A percentile compares a stretch with the other conserved stretches of the same genome.
Evolutionary conservation across 2,797 vertebrate species (phyloP).

Genomic region (Hybognathus amarus): DNA sequence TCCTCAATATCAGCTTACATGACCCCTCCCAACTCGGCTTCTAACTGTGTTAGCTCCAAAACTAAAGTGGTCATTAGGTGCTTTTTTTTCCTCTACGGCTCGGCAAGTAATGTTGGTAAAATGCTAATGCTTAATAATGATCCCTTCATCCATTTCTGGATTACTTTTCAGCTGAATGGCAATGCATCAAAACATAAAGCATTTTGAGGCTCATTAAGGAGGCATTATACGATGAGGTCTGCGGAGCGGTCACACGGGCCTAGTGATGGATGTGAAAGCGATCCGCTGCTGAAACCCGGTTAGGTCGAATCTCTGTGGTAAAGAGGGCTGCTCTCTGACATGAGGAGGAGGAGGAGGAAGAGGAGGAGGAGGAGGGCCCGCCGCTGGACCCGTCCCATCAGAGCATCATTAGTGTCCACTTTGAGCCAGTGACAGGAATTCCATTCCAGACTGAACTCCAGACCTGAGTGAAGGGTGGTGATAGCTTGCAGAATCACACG

Average conservation of each 20-base stretch:
- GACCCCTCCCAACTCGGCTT: conserved; percentile 76
- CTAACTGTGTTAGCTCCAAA: conserved; percentile 81
- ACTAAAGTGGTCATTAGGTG: conserved; percentile 85
- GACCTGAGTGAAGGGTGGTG: conserved; percentile 41
- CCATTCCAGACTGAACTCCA: conserved; percentile 51
- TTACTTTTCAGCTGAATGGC: conserved; percentile 83
- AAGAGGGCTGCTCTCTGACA: conserved; percentile 58
- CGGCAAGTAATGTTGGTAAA: conserved; percentile 62
- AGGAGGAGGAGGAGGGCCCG: conserved; percentile 42
- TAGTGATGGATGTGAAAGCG: conserved; percentile 85
- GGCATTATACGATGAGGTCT: conserved; percentile 78
- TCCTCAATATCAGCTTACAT: conserved; percentile 79
- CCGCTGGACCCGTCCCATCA: conserved; percentile 52
- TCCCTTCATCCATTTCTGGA: conserved; percentile 80
- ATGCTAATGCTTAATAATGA: conserved; percentile 72
- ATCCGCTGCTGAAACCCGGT: conserved; percentile 79
- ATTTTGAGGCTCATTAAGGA: conserved; percentile 85
- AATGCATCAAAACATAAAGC: conserved; percentile 84
- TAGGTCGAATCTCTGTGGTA: conserved; percentile 72
- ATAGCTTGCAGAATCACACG: conserved; percentile 53
- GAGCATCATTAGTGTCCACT: conserved; percentile 57
- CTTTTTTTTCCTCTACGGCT: conserved; percentile 45
- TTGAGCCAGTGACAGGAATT: conserved; percentile 53
- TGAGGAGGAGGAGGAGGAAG: conserved; percentile 43
- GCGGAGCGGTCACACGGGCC: conserved; percentile 72